A percentile compares a stretch with the other conserved stretches of the same genome.
Conservation (phyloP, 2,113 vertebrate species). For the Zosterops borbonicus region DNA sequence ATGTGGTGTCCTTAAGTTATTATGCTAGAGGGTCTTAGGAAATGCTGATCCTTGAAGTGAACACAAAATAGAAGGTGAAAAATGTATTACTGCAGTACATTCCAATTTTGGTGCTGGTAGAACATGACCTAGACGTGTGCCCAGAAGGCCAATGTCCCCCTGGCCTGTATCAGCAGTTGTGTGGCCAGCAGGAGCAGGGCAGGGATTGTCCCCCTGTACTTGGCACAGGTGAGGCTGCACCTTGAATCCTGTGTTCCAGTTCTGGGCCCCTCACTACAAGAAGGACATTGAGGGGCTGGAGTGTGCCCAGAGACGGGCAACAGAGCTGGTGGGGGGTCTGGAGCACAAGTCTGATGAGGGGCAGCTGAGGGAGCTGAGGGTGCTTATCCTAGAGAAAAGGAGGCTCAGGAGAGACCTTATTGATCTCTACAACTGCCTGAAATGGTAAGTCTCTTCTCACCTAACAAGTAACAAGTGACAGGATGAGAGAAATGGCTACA, state of each 20-base stretch:
- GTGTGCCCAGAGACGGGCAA: fast-evolving
- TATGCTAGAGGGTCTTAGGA: not conserved
- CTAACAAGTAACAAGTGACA: not conserved
- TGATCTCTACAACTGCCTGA: no score
- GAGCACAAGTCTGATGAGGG: not conserved
- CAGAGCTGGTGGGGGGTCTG: fast-evolving
- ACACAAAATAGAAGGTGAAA: not conserved
- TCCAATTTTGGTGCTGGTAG: not conserved
- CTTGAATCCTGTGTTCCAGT: fast-evolving
- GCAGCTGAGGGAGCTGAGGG: fast-evolving
- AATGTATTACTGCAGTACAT: not conserved
- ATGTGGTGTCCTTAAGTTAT: not conserved
- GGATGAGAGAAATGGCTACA: not conserved
- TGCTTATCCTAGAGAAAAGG: not conserved
- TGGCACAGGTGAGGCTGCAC: fast-evolving
- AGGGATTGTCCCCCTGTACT: not conserved
- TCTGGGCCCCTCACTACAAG: fast-evolving
- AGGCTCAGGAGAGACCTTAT: fast-evolving
- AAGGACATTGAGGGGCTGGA: not conserved
- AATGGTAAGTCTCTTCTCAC: not conserved
- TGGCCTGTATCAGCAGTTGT: fast-evolving
- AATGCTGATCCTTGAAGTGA: not conserved
- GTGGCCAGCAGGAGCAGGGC: not conserved
- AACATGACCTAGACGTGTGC: fast-evolving
- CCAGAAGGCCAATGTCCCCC: not conserved